phyloP scores from a whole-genome alignment of 2,888 invertebrate species.

The Campopleginae sp. region DNA sequence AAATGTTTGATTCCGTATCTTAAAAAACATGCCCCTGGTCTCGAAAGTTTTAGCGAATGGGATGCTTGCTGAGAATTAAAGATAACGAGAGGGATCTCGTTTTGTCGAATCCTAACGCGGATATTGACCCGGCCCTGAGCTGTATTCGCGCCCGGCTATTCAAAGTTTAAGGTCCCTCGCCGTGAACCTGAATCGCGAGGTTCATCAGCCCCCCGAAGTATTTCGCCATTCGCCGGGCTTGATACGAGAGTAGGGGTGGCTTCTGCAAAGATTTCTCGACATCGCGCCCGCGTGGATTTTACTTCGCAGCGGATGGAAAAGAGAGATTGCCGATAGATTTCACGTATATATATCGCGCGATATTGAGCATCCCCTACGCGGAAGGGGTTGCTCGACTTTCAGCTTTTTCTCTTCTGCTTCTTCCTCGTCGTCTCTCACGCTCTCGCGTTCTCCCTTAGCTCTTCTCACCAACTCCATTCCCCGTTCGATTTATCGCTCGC shows the following conservation, averaged over 20 bases:
- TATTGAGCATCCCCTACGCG: slow-evolving; percentile 22
- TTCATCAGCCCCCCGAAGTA: slow-evolving; percentile 66
- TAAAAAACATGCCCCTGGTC: not conserved
- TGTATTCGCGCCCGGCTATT: not conserved
- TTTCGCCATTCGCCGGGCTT: not conserved
- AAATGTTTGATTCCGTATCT: not conserved
- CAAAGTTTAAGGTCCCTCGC: slow-evolving; percentile 75
- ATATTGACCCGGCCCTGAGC: slow-evolving; percentile 70
- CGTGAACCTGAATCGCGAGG: slow-evolving; percentile 67
- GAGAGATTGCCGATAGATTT: slow-evolving; percentile 80
- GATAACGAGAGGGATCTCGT: slow-evolving; percentile 25
- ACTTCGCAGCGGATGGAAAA: slow-evolving; percentile 38
- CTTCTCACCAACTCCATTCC: slow-evolving; percentile 22
- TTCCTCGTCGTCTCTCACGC: slow-evolving; percentile 27
- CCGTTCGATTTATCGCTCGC: slow-evolving; percentile 11
- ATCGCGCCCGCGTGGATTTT: slow-evolving; percentile 65
- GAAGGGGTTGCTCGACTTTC: slow-evolving; percentile 52
- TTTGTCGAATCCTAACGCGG: slow-evolving; percentile 63
- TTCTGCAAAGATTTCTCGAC: slow-evolving; percentile 37
- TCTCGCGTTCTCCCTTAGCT: slow-evolving; percentile 16
- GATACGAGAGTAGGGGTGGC: slow-evolving; percentile 19
- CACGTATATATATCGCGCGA: slow-evolving; percentile 53
- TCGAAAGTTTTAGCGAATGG: not conserved
- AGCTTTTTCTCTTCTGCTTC: slow-evolving; percentile 30
- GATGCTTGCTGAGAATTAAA: slow-evolving; percentile 9